phyloP scores from a whole-genome alignment of 1,140 invertebrate genomes.

The Oppia nitens region DNA sequence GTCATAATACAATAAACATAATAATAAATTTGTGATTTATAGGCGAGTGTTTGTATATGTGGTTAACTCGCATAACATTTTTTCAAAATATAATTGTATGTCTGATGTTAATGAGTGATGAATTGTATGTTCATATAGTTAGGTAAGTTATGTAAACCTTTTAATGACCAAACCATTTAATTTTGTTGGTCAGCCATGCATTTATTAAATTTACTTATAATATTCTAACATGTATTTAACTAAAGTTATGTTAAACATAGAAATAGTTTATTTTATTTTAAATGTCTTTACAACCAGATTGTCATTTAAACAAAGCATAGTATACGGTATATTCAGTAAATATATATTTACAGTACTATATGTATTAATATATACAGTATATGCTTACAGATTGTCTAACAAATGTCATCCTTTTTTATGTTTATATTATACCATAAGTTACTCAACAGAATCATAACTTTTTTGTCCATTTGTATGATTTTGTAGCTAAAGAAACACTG shows the following conservation, averaged over 20 bases:
- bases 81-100: too few relatives aligned
- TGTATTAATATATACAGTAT: too few relatives aligned
- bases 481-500: neutral
- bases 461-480: neutral
- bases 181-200: neutral
- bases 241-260: too few relatives aligned
- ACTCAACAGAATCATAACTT: neutral
- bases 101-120: neutral
- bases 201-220: neutral
- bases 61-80: too few relatives aligned
- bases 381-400: neutral
- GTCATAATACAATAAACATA: too few relatives aligned
- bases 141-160: neutral
- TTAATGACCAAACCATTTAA: neutral
- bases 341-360: too few relatives aligned
- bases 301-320: too few relatives aligned
- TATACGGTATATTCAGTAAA: too few relatives aligned
- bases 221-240: neutral
- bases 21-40: too few relatives aligned
- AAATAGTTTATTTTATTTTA: too few relatives aligned
- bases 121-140: neutral
- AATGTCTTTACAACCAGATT: too few relatives aligned
- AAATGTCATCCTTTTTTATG: neutral
- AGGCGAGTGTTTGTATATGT: too few relatives aligned
- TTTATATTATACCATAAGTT: neutral